Evolutionary conservation across 2,113 vertebrate species (phyloP), one percentile per base, ranked within the genome.

Genomic region (Mesembrinibis cayennensis): DNA sequence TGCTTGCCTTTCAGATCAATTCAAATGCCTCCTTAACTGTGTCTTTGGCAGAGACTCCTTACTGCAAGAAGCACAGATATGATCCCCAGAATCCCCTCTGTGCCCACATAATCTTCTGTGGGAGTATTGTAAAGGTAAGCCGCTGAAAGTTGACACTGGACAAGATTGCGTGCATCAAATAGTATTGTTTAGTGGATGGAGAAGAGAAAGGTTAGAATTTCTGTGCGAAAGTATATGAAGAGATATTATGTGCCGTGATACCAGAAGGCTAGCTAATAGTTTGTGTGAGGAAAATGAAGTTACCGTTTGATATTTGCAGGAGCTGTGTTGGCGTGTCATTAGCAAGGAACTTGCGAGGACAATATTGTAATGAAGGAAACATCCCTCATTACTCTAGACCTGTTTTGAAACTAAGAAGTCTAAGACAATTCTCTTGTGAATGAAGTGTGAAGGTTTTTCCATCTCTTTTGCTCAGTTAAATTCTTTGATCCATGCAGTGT

Each of bases 21-120:
- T 97, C 98, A 1, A 93, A 98, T 70, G 99, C 99, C 5, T 99
- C 99, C 10, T 96, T 99, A 74, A 99, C 99, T 18, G 97, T 99
- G 98, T 99, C 99, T 72, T 96, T 99, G 97, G 99, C 99, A 77
- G 98, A 99, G 98, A 99, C 99, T 2, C 93, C 97, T 34, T 99
- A 98, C 97, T 99, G 99, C 97, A 98, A 95, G 66, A 98, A 98
- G 72, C 96, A 99, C 25, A 97, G 84, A 26, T 99, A 98, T 18
- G 99, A 99, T 87, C 99, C 99, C 10, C 99, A 99, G 97, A 99
- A 98, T 89, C 99, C 99, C 0, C 98, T 99, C 12, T 99, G 99
- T 66, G 99, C 98, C 40, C 99, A 99, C 93, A 96, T 99, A 83
- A 99, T 99, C 95, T 96, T 99, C 14, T 98, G 98, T 8, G 99